Conservation (phyloP, 1,140 invertebrate species). For the Drosophila persimilis region DNA sequence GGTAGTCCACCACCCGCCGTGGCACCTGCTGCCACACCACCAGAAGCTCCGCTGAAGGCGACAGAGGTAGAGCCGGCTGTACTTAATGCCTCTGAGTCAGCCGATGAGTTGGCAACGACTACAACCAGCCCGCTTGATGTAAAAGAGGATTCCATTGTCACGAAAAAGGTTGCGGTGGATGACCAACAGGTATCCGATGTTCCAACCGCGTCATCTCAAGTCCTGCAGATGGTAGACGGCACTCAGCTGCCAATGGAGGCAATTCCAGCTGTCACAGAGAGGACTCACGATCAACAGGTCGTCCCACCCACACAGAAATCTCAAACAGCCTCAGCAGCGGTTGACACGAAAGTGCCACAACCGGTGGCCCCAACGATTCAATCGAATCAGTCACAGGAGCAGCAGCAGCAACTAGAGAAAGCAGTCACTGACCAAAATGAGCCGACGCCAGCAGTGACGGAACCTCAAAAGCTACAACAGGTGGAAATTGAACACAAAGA, state of each 20-base stretch:
- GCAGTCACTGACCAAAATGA: neutral
- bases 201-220: slow-evolving; percentile 45
- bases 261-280: slow-evolving; percentile 31
- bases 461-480: neutral
- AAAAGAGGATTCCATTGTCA: slow-evolving; percentile 46
- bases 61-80: slow-evolving; percentile 20
- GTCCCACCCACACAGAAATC: neutral
- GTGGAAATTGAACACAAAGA: neutral
- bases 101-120: slow-evolving; percentile 42
- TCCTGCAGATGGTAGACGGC: slow-evolving; percentile 65
- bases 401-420: slow-evolving; percentile 6
- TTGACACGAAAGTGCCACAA: slow-evolving; percentile 12
- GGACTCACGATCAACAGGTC: neutral
- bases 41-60: too few species aligned
- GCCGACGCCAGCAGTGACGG: neutral
- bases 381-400: neutral
- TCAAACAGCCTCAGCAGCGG: slow-evolving; percentile 5
- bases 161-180: slow-evolving; percentile 42
- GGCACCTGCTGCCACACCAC: neutral
- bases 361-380: neutral
- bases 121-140: slow-evolving; percentile 63
- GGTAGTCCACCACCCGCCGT: slow-evolving; percentile 13
- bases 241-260: slow-evolving; percentile 59
- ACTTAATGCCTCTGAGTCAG: slow-evolving; percentile 59
- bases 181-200: slow-evolving; percentile 23